phyloP scores from a whole-genome alignment of 2,113 vertebrate species.

The Alethe castanea region DNA sequence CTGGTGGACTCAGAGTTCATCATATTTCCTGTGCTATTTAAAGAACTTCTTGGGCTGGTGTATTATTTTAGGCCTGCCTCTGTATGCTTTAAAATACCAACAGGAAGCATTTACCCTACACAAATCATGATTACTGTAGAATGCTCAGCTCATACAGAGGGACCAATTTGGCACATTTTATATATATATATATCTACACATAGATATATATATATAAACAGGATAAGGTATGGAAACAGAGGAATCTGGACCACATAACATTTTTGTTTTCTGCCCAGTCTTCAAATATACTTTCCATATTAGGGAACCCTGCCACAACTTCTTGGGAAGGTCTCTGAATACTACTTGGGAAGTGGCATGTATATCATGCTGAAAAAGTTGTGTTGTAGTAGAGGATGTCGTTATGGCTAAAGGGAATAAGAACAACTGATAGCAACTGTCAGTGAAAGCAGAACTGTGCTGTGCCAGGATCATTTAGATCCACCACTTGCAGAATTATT shows the following conservation, averaged over 20 bases:
- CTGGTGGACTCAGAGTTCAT: not conserved
- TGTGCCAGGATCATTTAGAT: fast-evolving
- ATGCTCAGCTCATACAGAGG: not conserved
- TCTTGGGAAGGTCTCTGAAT: not conserved
- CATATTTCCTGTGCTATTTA: conserved; percentile 44
- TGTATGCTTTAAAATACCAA: not conserved
- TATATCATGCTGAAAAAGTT: not conserved
- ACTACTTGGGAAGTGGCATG: not conserved
- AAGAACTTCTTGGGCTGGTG: not conserved
- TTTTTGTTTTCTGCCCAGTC: not conserved
- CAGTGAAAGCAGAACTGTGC: not conserved
- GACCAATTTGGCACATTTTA: not conserved
- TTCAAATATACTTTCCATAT: not conserved
- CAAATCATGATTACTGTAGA: not conserved
- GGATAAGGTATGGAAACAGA: not conserved
- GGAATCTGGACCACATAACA: not conserved
- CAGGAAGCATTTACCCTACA: not conserved
- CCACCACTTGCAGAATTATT: not conserved
- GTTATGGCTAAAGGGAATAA: not conserved
- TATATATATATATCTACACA: not conserved
- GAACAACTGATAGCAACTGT: not conserved
- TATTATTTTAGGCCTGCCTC: conserved; percentile 15
- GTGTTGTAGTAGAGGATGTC: not conserved
- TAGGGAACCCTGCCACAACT: not conserved
- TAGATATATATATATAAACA: not conserved